phyloP scores from a whole-genome alignment of 2,113 vertebrate species.

The Chelonoidis abingdonii region DNA sequence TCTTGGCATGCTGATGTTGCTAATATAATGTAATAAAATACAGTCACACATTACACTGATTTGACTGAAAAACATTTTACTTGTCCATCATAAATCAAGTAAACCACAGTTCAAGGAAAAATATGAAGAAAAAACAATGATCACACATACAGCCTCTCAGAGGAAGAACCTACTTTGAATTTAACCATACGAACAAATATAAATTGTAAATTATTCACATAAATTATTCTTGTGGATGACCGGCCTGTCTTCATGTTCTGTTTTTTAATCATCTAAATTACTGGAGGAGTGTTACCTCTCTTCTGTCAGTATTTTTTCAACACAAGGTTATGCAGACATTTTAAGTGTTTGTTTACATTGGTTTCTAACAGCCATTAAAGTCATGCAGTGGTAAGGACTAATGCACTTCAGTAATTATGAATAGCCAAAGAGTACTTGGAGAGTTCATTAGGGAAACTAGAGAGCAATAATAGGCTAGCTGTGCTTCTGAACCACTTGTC shows the following conservation, averaged over 20 bases:
- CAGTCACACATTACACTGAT: too few species aligned
- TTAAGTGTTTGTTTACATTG: slow-evolving; percentile 10
- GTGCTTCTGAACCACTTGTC: background rate
- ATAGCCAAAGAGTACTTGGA: slow-evolving; percentile 40
- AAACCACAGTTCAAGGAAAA: too few species aligned
- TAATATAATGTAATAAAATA: too few species aligned
- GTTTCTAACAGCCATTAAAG: slow-evolving; percentile 35
- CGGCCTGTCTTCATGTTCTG: background rate
- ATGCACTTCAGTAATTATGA: slow-evolving; percentile 9
- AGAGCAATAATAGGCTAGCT: background rate
- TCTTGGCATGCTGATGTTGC: too few species aligned
- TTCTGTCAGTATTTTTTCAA: background rate
- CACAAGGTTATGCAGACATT: background rate
- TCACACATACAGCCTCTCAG: too few species aligned
- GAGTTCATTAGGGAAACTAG: slow-evolving; percentile 37
- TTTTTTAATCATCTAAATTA: background rate
- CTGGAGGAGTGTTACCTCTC: background rate
- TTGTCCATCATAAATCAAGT: too few species aligned
- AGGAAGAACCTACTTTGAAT: background rate
- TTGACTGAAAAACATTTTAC: too few species aligned
- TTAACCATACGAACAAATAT: background rate
- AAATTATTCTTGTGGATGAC: background rate
- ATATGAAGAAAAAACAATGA: too few species aligned
- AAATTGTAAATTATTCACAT: background rate
- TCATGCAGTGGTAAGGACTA: slow-evolving; percentile 21